Conservation (phyloP, 2,113 vertebrate species). For the Oryzias woworae region DNA sequence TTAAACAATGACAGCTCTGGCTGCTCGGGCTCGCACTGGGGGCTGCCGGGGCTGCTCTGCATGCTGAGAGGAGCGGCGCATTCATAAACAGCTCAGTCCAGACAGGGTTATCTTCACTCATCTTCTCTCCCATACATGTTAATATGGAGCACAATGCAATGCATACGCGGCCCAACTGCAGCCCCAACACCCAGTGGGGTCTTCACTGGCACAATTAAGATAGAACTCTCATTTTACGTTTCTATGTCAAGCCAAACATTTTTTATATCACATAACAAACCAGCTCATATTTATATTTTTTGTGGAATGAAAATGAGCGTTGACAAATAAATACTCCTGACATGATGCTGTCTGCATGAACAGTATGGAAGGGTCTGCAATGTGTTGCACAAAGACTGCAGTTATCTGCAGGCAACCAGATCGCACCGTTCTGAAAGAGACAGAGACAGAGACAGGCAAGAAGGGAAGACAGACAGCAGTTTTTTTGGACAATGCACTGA, state of each 20-base stretch:
- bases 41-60: constrained; percentile 64
- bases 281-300: too few relatives aligned
- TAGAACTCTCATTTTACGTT: constrained; percentile 33
- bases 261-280: too few relatives aligned
- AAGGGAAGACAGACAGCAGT: constrained; percentile 39
- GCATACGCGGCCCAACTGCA: constrained; percentile 36
- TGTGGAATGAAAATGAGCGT: constrained; percentile 38
- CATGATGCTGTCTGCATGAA: constrained; percentile 60
- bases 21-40: constrained; percentile 69
- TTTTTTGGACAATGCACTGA: constrained; percentile 59
- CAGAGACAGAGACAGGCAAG: constrained; percentile 46
- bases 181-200: constrained; percentile 18
- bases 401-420: constrained; percentile 72
- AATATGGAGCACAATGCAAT: constrained; percentile 27
- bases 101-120: constrained; percentile 49
- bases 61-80: constrained; percentile 58
- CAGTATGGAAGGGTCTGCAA: constrained; percentile 63
- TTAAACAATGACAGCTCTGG: constrained; percentile 78
- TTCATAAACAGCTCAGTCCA: constrained; percentile 62
- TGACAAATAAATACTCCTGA: constrained; percentile 60
- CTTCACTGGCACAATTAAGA: constrained; percentile 47
- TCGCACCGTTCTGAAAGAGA: constrained; percentile 64
- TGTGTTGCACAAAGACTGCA: constrained; percentile 65
- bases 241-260: neutral
- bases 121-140: constrained; percentile 55